Percentiles rank a stretch among this genome's conserved stretches.
phyloP scores from a whole-genome alignment of 2,888 invertebrate species.

The Xestia sexstrigata region DNA sequence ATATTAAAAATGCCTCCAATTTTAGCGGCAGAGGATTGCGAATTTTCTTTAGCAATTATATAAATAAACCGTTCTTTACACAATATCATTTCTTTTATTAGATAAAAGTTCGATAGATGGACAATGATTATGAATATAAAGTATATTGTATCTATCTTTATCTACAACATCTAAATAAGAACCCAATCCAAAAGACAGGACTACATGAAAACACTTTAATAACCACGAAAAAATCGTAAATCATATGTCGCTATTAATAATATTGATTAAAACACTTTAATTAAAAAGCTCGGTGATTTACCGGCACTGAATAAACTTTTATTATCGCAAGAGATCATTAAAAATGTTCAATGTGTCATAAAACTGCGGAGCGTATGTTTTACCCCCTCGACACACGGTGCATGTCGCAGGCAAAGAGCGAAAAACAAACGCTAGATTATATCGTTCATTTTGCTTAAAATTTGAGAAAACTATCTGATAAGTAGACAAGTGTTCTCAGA shows the following conservation, averaged over 20 bases:
- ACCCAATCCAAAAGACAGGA: neutral
- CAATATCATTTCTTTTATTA: neutral
- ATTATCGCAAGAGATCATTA: conserved; percentile 59
- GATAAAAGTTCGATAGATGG: neutral
- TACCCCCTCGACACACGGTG: conserved; percentile 41
- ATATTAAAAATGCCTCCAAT: neutral
- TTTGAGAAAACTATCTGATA: neutral
- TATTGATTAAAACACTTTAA: conserved; percentile 33
- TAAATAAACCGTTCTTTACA: neutral
- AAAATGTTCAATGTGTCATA: conserved; percentile 60
- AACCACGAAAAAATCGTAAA: neutral
- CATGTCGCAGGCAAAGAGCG: conserved; percentile 23
- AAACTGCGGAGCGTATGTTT: conserved; percentile 56
- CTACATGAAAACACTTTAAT: conserved; percentile 4
- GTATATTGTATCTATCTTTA: too few relatives aligned
- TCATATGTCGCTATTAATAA: conserved; percentile 1
- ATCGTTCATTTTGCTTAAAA: neutral
- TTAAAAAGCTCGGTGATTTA: conserved; percentile 31
- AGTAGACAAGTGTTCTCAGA: neutral
- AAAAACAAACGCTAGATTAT: neutral
- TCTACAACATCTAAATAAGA: neutral
- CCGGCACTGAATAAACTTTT: conserved; percentile 47
- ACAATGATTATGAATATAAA: neutral
- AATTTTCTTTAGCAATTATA: neutral
- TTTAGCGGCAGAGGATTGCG: too few relatives aligned